Conservation (phyloP, 1,140 invertebrate genomes). For the Oscheius sp. region DNA sequence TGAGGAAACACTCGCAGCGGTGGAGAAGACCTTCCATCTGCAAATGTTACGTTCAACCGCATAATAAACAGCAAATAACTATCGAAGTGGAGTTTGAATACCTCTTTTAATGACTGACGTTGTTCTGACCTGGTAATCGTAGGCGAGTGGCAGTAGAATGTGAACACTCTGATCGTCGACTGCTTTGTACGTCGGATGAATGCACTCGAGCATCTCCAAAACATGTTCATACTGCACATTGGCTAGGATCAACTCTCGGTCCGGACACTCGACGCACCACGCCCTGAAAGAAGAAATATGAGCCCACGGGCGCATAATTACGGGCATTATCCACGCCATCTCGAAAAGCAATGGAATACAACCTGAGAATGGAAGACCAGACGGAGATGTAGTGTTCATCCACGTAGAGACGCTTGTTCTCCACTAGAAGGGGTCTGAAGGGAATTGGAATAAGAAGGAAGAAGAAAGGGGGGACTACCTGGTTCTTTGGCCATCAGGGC, state of each 20-base stretch:
- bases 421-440: conserved; percentile 52
- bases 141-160: conserved; percentile 57
- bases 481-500: conserved; percentile 57
- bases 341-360: not conserved
- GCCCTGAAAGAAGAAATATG: conserved; percentile 41
- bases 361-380: conserved; percentile 55
- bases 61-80: not conserved
- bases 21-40: conserved; percentile 60
- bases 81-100: conserved; percentile 5
- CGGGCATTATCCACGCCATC: not conserved
- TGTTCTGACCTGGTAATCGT: conserved; percentile 54
- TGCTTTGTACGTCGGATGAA: conserved; percentile 60
- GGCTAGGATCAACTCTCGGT: conserved; percentile 57
- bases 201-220: conserved; percentile 53
- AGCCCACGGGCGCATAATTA: not conserved
- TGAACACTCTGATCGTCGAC: conserved; percentile 60
- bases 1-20: conserved; percentile 60
- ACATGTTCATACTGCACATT: conserved; percentile 61
- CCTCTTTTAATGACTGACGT: not conserved
- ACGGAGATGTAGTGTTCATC: conserved; percentile 61
- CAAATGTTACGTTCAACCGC: conserved; percentile 11
- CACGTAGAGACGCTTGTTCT: conserved; percentile 58
- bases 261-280: conserved; percentile 60
- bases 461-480: not conserved
- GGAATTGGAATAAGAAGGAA: not conserved